Conservation (phyloP, 2,888 invertebrate species). For the Lasioglossum vierecki region DNA sequence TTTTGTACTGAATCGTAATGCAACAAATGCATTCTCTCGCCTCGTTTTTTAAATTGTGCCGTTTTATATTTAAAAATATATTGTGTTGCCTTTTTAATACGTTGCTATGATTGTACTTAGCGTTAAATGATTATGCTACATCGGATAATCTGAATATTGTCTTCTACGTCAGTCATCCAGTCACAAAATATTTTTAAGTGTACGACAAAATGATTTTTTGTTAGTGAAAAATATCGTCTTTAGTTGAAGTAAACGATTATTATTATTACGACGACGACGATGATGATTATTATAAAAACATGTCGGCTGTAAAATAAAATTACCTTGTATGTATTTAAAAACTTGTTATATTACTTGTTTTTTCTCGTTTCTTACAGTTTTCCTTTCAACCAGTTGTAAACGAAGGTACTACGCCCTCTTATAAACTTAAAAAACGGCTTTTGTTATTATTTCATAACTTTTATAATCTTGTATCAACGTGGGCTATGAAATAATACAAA, state of each 20-base stretch:
- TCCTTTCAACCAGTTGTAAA: constrained; percentile 53
- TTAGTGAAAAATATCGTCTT: constrained; percentile 36
- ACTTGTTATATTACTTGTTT: constrained; percentile 52
- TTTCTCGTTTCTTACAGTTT: constrained; percentile 12
- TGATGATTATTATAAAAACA: constrained; percentile 43
- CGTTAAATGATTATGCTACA: constrained; percentile 34
- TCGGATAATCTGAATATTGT: constrained; percentile 36
- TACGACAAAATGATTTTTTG: constrained; percentile 34
- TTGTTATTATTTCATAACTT: constrained; percentile 61
- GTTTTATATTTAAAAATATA: constrained; percentile 18
- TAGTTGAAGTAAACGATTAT: constrained; percentile 34
- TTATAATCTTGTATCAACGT: constrained; percentile 49
- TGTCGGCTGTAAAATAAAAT: constrained; percentile 62
- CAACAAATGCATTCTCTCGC: constrained; percentile 14
- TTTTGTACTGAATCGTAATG: constrained; percentile 28
- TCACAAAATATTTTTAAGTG: constrained; percentile 26
- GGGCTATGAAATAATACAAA: constrained; percentile 67
- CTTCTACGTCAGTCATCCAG: constrained; percentile 28
- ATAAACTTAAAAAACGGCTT: constrained; percentile 57
- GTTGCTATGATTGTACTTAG: constrained; percentile 31
- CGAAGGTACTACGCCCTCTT: constrained; percentile 55
- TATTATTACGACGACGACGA: background rate
- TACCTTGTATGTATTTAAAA: constrained; percentile 57
- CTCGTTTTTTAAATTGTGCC: constrained; percentile 21
- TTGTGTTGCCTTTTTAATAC: constrained; percentile 31